Evolutionary conservation across 1,140 invertebrate species (phyloP), one percentile per base, ranked within the genome.

Genomic region (Bombyx mandarina): DNA sequence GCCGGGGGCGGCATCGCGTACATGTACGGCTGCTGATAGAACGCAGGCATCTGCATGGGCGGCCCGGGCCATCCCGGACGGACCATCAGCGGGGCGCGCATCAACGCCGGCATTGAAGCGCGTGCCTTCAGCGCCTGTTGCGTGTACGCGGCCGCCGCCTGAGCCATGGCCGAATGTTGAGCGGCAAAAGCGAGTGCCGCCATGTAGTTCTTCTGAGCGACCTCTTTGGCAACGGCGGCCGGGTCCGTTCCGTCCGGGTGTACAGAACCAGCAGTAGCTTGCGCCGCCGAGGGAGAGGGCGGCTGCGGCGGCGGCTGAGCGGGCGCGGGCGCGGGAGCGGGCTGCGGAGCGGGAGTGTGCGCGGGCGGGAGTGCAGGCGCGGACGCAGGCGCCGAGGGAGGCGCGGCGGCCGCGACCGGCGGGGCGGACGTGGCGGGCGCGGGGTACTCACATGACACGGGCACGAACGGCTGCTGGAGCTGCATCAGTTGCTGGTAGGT

Each of bases 401-500:
- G 72, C 51, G 65, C 67, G 48, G 67, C 57, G 49, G 54, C 82
- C 71, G 88, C 68, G 60, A 82, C 77, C 72, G 88, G 84, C 82
- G 86, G 85, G 85, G 89, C 89, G 89, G 89, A 88, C 88, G 89
- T 89, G 83, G 90, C 89, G 88, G 91, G 92, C 89, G 90, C 90
- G 88, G 91, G 91, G 92, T 95, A 95, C 94, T 95, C 93, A 95
- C 94, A 95, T 94, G 94, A 95, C 89, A 95, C 93, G 91, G 94
- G 94, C 90, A 95, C 93, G 90, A 94, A 95, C 77, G 95, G 95
- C 92, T 97, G 96, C 90, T 96, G 94, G 69, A 96, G 90, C 90
- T 96, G 96, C 95, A 98, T 97, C 88, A 98, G 91, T 89, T 96
- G 96, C 88, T 98, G 96, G 90, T 98, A 98, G 74, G 95, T 95